Percentiles rank a stretch among this genome's conserved stretches.
Conservation (phyloP, 2,113 vertebrate genomes). For the Cyanoramphus novaezelandiae region DNA sequence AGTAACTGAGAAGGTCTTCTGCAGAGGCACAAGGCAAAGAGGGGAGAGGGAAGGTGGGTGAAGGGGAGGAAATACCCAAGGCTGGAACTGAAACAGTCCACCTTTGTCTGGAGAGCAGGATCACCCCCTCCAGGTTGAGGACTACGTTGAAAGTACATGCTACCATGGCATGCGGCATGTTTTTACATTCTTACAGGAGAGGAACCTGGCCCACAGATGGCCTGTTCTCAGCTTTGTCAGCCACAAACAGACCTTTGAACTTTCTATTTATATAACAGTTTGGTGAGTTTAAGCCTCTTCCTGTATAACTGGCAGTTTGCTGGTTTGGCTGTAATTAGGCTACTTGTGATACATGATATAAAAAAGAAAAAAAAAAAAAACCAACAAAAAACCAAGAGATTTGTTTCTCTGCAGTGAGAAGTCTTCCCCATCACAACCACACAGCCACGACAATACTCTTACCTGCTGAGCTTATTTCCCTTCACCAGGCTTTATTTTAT, state of each 20-base stretch:
- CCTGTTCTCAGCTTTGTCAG: conserved; percentile 69
- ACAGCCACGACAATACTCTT: neutral
- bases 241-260: conserved; percentile 79
- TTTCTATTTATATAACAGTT: conserved; percentile 83
- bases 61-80: neutral
- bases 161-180: neutral
- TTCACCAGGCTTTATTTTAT: neutral
- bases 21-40: neutral
- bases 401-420: neutral
- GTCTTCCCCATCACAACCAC: neutral
- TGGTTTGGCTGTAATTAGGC: conserved; percentile 74
- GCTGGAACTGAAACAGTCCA: conserved; percentile 63
- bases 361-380: conserved; percentile 32
- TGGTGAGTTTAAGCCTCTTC: conserved; percentile 80
- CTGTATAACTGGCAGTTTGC: conserved; percentile 76
- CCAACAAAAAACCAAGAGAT: neutral
- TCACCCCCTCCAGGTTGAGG: conserved; percentile 38
- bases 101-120: conserved; percentile 64
- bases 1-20: neutral
- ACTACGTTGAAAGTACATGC: neutral
- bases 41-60: neutral
- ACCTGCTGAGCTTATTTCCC: neutral
- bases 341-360: conserved; percentile 69
- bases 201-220: conserved; percentile 76
- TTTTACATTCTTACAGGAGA: conserved; percentile 19